Evolutionary conservation across 2,113 vertebrate genomes (phyloP).

Genomic region (Cardinalis cardinalis): DNA sequence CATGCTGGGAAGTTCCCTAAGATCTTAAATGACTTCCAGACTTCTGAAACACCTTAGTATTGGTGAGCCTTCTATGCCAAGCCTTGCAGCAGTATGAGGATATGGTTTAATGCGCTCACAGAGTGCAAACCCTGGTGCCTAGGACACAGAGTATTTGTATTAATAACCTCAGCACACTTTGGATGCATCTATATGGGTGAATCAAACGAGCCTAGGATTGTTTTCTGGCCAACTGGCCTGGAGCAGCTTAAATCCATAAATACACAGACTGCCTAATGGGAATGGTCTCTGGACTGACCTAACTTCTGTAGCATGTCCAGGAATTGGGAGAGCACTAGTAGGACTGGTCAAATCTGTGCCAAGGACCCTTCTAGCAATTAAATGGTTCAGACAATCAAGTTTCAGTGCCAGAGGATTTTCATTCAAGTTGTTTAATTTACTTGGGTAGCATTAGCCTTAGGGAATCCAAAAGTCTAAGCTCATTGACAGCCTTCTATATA

Average conservation of each 20-base stretch:
- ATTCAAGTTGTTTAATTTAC: constrained; percentile 40
- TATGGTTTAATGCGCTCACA: not conserved
- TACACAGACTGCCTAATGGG: not conserved
- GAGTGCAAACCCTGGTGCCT: not conserved
- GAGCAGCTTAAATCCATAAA: not conserved
- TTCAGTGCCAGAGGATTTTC: constrained; percentile 30
- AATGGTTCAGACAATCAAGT: constrained; percentile 17
- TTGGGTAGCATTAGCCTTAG: constrained; percentile 29
- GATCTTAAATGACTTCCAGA: not conserved
- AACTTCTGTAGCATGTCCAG: constrained; percentile 10
- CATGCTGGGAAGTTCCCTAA: not conserved
- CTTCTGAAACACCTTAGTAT: not conserved
- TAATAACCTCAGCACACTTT: not conserved
- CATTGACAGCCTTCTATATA: constrained; percentile 43
- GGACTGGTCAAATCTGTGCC: constrained; percentile 12
- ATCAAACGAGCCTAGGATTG: not conserved
- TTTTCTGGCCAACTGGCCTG: not conserved
- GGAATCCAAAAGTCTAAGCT: constrained; percentile 23
- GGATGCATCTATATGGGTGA: not conserved
- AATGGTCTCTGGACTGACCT: not conserved
- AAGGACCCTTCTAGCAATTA: constrained; percentile 33
- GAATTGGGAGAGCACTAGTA: not conserved
- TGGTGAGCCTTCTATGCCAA: not conserved
- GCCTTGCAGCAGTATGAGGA: not conserved
- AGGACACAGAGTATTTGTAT: not conserved